Percentiles rank a stretch among this genome's conserved stretches.
Conservation (phyloP, 2,113 vertebrate species). For the Brachyistius frenatus region DNA sequence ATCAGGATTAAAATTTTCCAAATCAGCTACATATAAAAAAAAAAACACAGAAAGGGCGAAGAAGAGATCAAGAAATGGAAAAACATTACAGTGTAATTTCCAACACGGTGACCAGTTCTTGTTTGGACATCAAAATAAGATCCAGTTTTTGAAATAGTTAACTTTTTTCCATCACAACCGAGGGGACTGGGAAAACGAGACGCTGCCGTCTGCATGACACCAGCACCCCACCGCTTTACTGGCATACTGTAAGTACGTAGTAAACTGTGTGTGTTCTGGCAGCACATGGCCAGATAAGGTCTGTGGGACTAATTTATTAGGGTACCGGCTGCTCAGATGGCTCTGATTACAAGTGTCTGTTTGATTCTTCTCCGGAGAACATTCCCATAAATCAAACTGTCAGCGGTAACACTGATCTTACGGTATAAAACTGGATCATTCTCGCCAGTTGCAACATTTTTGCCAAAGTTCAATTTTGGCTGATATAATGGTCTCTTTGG, state of each 20-base stretch:
- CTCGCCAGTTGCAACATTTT: constrained; percentile 1
- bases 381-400: constrained; percentile 42
- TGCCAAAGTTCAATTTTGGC: background rate
- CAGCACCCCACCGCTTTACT: background rate
- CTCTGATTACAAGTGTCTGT: constrained; percentile 59
- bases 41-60: background rate
- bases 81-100: background rate
- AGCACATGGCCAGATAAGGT: constrained; percentile 49
- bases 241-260: constrained; percentile 14
- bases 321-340: constrained; percentile 40
- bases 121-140: background rate
- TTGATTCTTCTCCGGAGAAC: constrained; percentile 40
- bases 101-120: background rate
- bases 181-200: constrained; percentile 6
- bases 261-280: constrained; percentile 50
- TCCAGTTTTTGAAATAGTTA: too few species aligned
- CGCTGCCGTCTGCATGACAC: background rate
- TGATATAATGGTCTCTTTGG: constrained; percentile 10
- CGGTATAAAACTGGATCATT: constrained; percentile 3
- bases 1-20: background rate
- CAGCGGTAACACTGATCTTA: background rate
- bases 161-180: background rate
- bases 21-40: background rate
- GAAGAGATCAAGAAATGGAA: background rate
- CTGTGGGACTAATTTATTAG: constrained; percentile 53